A percentile compares a stretch with the other conserved stretches of the same genome.
These are phyloP conservation scores for Peromyscus polionotus DNA, from an alignment of 2,113 vertebrate genomes.

Conservation along the genomic window DNA sequence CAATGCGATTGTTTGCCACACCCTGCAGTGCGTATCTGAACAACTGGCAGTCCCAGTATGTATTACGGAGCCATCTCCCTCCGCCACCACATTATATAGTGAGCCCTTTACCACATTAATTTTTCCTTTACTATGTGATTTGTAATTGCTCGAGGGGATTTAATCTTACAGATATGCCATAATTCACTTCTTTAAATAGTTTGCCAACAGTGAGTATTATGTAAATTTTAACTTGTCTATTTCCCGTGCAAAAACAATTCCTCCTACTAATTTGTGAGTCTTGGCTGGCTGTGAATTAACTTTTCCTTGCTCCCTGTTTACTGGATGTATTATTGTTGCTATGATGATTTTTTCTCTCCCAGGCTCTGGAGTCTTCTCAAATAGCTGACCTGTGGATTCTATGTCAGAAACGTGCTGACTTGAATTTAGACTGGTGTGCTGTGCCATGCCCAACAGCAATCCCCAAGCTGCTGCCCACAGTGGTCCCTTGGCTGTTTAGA, in stretches of 20 bases:
- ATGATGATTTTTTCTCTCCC: background rate
- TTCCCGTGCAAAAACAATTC: background rate
- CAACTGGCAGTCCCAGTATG: background rate
- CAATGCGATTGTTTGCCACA: background rate
- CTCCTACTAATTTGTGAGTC: background rate
- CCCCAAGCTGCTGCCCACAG: accelerated
- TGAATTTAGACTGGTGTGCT: background rate
- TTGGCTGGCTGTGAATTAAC: background rate
- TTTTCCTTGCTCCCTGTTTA: background rate
- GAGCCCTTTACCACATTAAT: background rate
- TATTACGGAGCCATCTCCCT: background rate
- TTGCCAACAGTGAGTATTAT: background rate
- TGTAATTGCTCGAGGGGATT: background rate
- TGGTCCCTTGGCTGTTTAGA: too few species aligned
- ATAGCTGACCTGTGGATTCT: accelerated
- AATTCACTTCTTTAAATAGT: constrained; percentile 5
- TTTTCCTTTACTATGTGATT: background rate
- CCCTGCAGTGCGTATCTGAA: too few species aligned
- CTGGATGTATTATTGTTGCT: background rate
- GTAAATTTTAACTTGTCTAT: constrained; percentile 26
- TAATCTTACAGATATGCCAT: background rate
- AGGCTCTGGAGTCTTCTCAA: background rate
- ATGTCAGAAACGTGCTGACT: background rate
- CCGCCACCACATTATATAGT: background rate
- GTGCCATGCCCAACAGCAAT: accelerated